Percentiles rank a stretch among this genome's conserved stretches.
Evolutionary conservation across 2,797 vertebrate species (phyloP).

Genomic region (Apogon hyalosoma): DNA sequence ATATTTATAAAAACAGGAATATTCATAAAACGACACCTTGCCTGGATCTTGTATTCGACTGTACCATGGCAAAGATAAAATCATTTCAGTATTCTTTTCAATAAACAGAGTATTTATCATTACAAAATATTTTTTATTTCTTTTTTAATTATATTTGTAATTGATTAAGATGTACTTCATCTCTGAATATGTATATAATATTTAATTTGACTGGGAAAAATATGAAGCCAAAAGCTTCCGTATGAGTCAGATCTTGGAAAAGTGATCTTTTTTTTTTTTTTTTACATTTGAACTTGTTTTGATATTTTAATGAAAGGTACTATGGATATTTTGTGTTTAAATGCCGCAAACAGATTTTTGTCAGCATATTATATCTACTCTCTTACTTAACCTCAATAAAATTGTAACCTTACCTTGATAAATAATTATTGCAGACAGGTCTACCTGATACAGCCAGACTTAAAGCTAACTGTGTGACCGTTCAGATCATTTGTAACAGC

Average conservation of each 20-base stretch:
- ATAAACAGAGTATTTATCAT: slow-evolving; percentile 45
- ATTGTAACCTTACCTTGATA: slow-evolving; percentile 6
- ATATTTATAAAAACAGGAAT: slow-evolving; percentile 77
- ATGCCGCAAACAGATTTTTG: slow-evolving; percentile 15
- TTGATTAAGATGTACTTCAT: slow-evolving; percentile 23
- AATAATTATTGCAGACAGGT: slow-evolving; percentile 39
- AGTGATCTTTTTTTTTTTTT: not conserved
- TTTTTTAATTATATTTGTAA: slow-evolving; percentile 29
- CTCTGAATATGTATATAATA: slow-evolving; percentile 17
- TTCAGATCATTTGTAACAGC: slow-evolving; percentile 17
- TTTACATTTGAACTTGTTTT: not conserved
- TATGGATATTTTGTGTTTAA: not conserved
- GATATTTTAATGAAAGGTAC: slow-evolving; percentile 7
- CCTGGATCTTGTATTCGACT: slow-evolving; percentile 56
- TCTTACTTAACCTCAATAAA: slow-evolving; percentile 12
- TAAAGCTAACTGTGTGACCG: slow-evolving; percentile 5
- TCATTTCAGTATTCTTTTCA: slow-evolving; percentile 58
- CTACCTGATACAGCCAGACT: slow-evolving; percentile 13
- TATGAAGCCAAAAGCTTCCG: not conserved
- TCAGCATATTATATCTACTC: slow-evolving; percentile 5
- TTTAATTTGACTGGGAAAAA: slow-evolving; percentile 13
- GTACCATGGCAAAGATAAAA: slow-evolving; percentile 65
- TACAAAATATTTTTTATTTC: slow-evolving; percentile 49
- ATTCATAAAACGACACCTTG: slow-evolving; percentile 70
- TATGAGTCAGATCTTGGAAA: too few relatives aligned